phyloP scores from a whole-genome alignment of 2,797 vertebrate genomes.

The Tarsius wallacei region DNA sequence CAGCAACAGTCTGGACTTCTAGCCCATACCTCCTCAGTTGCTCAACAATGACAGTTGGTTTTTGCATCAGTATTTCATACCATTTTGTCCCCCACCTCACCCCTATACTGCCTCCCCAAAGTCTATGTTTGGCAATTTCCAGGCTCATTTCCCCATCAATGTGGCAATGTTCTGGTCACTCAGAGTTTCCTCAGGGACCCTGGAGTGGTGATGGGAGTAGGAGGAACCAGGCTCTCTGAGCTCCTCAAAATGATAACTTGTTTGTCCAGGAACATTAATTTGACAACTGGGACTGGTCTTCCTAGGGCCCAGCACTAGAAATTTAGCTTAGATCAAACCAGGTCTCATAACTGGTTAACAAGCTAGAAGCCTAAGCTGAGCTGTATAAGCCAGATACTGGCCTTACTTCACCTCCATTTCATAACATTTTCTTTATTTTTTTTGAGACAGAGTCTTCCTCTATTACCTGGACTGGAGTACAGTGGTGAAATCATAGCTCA shows the following conservation, averaged over 20 bases:
- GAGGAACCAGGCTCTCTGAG: not conserved
- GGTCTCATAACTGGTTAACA: conserved; percentile 42
- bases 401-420: not conserved
- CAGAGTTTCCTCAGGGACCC: not conserved
- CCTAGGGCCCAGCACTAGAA: conserved; percentile 8
- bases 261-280: conserved; percentile 15
- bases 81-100: conserved; percentile 6
- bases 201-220: not conserved
- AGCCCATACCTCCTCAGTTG: conserved; percentile 74
- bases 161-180: conserved; percentile 56
- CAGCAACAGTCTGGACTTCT: conserved; percentile 78
- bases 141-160: conserved; percentile 68
- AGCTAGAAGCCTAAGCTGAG: conserved; percentile 6
- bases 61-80: conserved; percentile 79
- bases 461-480: no score
- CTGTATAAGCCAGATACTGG: not conserved
- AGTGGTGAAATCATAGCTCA: no score
- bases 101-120: conserved; percentile 29
- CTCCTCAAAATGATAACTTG: not conserved
- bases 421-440: not conserved
- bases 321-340: conserved; percentile 50
- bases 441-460: no score
- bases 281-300: conserved; percentile 44
- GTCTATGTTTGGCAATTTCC: conserved; percentile 72
- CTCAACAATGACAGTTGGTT: conserved; percentile 85